Conservation (phyloP, 2,797 vertebrate species). For the Nannoperca australis region DNA sequence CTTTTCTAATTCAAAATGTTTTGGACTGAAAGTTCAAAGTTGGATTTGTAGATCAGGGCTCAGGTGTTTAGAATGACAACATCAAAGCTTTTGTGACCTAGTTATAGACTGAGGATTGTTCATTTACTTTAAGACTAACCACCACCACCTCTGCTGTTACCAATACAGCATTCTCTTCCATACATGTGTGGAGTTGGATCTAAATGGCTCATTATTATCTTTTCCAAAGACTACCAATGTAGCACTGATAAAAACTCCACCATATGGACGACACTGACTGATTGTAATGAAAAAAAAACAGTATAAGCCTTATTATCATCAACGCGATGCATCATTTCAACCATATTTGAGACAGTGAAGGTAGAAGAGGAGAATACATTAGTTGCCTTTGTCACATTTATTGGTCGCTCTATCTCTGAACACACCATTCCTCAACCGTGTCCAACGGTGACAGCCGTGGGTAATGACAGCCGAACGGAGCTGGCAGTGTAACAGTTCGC, state of each 20-base stretch:
- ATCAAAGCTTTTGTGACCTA: constrained; percentile 7
- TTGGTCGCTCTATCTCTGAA: constrained; percentile 52
- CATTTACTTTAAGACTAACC: background rate
- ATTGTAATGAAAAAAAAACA: constrained; percentile 16
- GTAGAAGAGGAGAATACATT: constrained; percentile 16
- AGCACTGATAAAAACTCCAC: constrained; percentile 25
- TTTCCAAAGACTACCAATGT: background rate
- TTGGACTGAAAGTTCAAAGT: background rate
- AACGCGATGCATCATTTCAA: constrained; percentile 17
- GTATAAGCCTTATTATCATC: constrained; percentile 15
- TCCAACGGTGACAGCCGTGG: constrained; percentile 60
- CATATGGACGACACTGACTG: constrained; percentile 6
- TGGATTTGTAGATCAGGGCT: constrained; percentile 22
- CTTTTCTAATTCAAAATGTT: constrained; percentile 9
- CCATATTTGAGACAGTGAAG: constrained; percentile 13
- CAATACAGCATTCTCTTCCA: background rate
- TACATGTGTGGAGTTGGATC: background rate
- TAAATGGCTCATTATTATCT: constrained; percentile 19
- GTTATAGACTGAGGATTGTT: constrained; percentile 9
- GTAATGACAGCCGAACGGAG: constrained; percentile 71
- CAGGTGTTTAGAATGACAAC: constrained; percentile 26
- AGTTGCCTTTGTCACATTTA: constrained; percentile 43
- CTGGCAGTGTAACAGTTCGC: constrained; percentile 69
- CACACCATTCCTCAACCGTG: constrained; percentile 70
- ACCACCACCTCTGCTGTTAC: background rate